Base-by-base conservation (phyloP, 2,888 invertebrate genomes). In the Torymus aiolomorphi region DNA sequence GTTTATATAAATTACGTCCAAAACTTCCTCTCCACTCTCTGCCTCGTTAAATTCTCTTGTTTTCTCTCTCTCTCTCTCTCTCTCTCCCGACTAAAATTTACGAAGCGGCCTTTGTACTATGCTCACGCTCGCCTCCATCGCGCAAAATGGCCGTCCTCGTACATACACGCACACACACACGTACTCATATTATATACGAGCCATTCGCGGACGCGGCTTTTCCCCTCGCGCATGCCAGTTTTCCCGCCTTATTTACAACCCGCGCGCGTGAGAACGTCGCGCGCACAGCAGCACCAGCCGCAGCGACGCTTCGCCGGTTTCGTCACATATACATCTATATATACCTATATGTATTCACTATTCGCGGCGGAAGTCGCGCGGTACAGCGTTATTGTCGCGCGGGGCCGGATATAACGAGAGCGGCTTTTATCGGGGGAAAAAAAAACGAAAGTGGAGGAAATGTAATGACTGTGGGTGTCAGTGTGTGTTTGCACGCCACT, bases 61-160 rank as follows among this genome's bases (percentile, higher is more conserved):
- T 42, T 14, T 49, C 13, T 10, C 5, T 56, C 42, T 42, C 8
- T 42, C 42, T 42, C 14, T 49, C 13, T 10, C 5, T 56, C 65
- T 13, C 31, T 42, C 65, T 56, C 49, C 20, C 63, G 20, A n/a
- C 8, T 16, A 54, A 71, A 77, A 77, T 77, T 71, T 71, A 77
- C 63, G 71, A 62, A 76, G 62, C 62, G 20, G 63, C 62, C 56
- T 62, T 76, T 62, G 56, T 62, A 5, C 62, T 42, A 42, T 13
- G 51, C 63, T 31, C 51, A n/a, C 59, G 59, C 59, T 66, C 59
- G 74, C 67, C 75, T 31, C 65, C 69, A 76, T 56, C 63, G 24
- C 8, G 54, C 63, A 70, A 76, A 62, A 69, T 69, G 67, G 69
- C 67, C 52, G 72, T 12, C n/a, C 24, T n/a, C 59, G n/a, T 51